phyloP scores from a whole-genome alignment of 2,797 vertebrate genomes.

The Masticophis lateralis region DNA sequence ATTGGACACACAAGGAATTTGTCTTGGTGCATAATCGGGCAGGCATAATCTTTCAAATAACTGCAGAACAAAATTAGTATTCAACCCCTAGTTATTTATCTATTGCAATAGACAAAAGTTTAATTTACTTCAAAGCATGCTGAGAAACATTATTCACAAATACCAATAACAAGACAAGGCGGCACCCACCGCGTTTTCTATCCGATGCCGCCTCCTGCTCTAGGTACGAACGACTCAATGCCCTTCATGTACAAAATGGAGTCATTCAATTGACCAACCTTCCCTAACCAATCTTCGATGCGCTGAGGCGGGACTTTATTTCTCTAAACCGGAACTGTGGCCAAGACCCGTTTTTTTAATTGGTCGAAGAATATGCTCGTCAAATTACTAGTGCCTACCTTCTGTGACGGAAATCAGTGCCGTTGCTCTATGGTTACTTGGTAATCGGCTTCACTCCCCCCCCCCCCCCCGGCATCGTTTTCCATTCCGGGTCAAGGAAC shows the following conservation, averaged over 20 bases:
- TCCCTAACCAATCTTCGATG: not conserved
- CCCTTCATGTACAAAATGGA: constrained; percentile 21
- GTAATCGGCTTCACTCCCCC: too few relatives aligned
- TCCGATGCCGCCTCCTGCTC: not conserved
- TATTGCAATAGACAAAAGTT: not conserved
- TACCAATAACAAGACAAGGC: not conserved
- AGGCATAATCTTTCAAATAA: not conserved
- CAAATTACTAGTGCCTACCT: not conserved
- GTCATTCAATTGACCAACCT: not conserved
- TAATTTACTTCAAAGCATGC: not conserved
- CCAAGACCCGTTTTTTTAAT: not conserved
- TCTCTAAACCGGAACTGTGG: too few relatives aligned
- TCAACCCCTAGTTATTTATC: not conserved
- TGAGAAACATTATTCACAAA: not conserved
- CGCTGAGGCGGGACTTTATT: accelerated
- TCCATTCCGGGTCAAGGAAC: not conserved
- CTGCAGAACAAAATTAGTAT: not conserved
- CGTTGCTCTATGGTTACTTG: not conserved
- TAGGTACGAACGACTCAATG: not conserved
- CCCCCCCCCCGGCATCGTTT: not conserved
- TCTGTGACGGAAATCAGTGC: not conserved
- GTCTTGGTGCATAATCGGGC: too few relatives aligned
- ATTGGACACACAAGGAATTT: too few relatives aligned
- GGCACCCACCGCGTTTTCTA: not conserved
- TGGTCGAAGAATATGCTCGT: not conserved